Base-by-base conservation (phyloP, 1,140 invertebrate species). In the Teleopsis dalmanni region DNA sequence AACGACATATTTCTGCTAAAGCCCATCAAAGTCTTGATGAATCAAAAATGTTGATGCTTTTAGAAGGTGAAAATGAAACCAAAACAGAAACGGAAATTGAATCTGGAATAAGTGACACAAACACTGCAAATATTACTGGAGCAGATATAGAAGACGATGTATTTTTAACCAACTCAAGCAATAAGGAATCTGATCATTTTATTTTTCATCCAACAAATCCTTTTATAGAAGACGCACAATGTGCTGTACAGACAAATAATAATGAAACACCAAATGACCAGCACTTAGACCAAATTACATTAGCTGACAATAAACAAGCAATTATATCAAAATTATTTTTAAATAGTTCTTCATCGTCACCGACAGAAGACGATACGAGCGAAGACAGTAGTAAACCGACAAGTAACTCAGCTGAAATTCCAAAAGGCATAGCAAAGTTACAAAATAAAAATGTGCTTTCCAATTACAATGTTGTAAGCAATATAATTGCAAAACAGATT, bases 11-110 rank as follows among this genome's bases (percentile, higher is more conserved):
- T 10, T 57, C 62, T 3, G 46, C 57, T 3, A 70, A 70, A 47
- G 58, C 57, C 49, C 79, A 80, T 59, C 78, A 80, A 67, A 82
- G 80, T 51, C 58, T 83, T 43, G 81, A 83, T 52, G 81, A 83
- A 54, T 71, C 78, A 0, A 71, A 70, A 47, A 69, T 71, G 58
- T 27, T 65, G 29, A 55, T 62, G 6, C 52, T 69, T 4, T 62
- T 69, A 10, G 65, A 69, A 16, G 52, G 56, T 7, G 49, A 54
- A 35, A 27, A 52, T 47, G 3, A 55, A 46, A 26, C 58, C 13
- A 43, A 16, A 26, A 14, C 22, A 13, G 25, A 4, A 6, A 33
- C 35, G 2, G 3, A 11, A 14, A 21, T 29, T 22, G 56, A n/a
- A 4, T 19, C 18, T 26, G 42, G 16, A 36, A 16, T 36, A 16